Evolutionary conservation across 1,140 invertebrate genomes (phyloP).

Genomic region (Nasonia vitripennis): DNA sequence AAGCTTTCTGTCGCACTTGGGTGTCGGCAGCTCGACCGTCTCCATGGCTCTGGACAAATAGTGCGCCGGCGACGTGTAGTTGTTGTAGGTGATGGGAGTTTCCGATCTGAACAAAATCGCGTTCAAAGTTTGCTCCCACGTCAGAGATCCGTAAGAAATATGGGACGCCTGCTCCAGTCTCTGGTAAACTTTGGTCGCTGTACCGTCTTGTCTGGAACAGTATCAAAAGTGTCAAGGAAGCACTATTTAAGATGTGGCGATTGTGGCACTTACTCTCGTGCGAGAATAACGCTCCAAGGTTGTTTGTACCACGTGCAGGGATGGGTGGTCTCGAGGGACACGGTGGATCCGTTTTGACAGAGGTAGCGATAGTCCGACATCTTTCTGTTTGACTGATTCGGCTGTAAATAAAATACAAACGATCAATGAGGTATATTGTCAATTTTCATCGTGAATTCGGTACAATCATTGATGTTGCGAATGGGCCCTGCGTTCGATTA

Average conservation of each 20-base stretch:
- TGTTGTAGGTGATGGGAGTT: conserved; percentile 17
- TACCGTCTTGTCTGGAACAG: neutral
- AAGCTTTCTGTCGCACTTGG: conserved; percentile 72
- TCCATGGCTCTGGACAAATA: conserved; percentile 65
- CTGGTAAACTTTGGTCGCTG: conserved; percentile 52
- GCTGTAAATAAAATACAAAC: conserved; percentile 28
- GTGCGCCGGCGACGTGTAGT: conserved; percentile 19
- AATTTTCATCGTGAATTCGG: too few species aligned
- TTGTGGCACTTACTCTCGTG: conserved; percentile 71
- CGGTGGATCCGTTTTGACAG: conserved; percentile 81
- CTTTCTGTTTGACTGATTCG: conserved; percentile 7
- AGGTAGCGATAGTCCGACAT: conserved; percentile 75
- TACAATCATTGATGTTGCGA: too few species aligned
- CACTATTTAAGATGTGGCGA: too few species aligned
- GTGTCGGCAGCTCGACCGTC: conserved; percentile 56
- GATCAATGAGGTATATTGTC: too few species aligned
- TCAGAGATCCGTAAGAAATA: neutral
- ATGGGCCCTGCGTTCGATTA: too few species aligned
- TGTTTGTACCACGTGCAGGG: conserved; percentile 79
- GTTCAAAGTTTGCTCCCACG: conserved; percentile 56
- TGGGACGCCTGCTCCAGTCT: conserved; percentile 56
- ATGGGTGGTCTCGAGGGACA: conserved; percentile 64
- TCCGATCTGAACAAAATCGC: conserved; percentile 51
- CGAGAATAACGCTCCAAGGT: conserved; percentile 76
- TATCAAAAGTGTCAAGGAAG: conserved; percentile 18